These are phyloP conservation scores for Axis porcinus DNA, from an alignment of 2,113 vertebrate species.

Conservation along the genomic window DNA sequence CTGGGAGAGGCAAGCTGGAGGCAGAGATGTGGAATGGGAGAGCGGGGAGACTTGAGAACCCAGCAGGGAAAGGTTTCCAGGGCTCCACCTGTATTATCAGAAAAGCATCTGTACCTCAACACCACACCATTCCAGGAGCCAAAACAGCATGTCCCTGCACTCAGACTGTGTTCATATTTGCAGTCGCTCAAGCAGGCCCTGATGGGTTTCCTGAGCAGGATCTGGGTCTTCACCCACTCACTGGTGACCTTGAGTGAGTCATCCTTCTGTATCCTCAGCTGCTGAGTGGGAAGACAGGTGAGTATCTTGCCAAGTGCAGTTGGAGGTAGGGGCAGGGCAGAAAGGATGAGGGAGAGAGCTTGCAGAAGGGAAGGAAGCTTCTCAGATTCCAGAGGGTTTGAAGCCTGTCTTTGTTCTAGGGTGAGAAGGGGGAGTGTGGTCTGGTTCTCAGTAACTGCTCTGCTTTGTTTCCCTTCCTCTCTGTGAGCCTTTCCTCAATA, in stretches of 20 bases:
- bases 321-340: neutral
- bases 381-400: neutral
- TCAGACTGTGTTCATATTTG: neutral
- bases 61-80: neutral
- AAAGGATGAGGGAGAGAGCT: neutral
- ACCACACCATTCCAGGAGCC: neutral
- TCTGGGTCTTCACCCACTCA: neutral
- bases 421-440: neutral
- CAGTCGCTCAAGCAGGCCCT: neutral
- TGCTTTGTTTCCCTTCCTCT: neutral
- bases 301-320: neutral
- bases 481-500: neutral
- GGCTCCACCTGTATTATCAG: neutral
- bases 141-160: neutral
- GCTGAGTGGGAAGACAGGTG: neutral
- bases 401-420: constrained; percentile 6
- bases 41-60: neutral
- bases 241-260: neutral
- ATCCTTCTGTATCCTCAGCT: neutral
- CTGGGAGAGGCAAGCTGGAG: neutral
- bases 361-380: neutral
- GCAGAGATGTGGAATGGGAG: neutral
- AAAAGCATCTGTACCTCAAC: neutral
- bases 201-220: neutral
- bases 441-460: neutral